Base-by-base conservation (phyloP, 2,888 invertebrate species). In the Apodemia duryi region DNA sequence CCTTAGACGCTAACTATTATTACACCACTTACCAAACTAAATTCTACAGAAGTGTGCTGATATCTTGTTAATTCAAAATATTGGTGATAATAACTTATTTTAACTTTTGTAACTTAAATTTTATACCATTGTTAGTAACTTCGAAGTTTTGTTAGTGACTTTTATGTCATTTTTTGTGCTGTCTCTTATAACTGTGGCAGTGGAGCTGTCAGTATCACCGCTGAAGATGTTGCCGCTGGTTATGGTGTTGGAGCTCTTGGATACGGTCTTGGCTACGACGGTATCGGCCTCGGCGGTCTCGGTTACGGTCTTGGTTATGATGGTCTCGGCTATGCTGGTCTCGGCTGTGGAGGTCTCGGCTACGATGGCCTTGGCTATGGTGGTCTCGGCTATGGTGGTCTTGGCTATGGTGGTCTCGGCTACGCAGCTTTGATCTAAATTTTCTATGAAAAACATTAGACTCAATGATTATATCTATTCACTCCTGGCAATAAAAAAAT, bases 321-420 rank as follows among this genome's bases (percentile, higher is more conserved):
- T 35, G 67, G 68, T n/a, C 63, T 65, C 11, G 67, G 63, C 61
- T 63, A 63, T 2, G 65, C 63, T 38, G 51, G 51, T 3, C 35
- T 35, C 4, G 35, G 35, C 35, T 35, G 35, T 35, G 35, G 35
- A 35, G 35, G 35, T 35, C 35, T 35, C 35, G 35, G 35, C 35
- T 35, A 35, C 35, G 35, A 35, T 35, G 35, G 35, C 35, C 35
- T 35, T 5, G 35, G 35, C 35, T 35, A 35, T 3, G 35, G 35
- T 35, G 35, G 35, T 35, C 35, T 35, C 35, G 35, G 35, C 35
- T 35, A 35, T 2, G 35, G 35, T 35, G 35, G 35, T 35, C 35
- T 35, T 5, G 35, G 35, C 35, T 35, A 35, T 4, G 35, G 35
- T 3, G 35, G 35, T 35, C 35, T 35, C 35, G 35, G 35, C 35